Conservation (phyloP, 2,797 vertebrate species). For the Melanotaenia nigrans region DNA sequence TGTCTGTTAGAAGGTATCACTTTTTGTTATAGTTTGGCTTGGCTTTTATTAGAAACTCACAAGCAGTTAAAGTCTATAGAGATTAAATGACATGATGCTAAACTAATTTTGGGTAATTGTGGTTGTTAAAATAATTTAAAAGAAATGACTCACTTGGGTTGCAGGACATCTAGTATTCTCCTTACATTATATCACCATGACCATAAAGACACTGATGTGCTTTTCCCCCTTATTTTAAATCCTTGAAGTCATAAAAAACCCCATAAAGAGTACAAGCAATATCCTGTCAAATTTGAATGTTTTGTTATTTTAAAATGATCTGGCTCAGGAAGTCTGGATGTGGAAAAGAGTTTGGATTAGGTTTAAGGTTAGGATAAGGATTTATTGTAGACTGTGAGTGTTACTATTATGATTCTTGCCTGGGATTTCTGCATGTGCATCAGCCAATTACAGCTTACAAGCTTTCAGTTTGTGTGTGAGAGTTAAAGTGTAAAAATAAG, state of each 20-base stretch:
- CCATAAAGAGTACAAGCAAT: constrained; percentile 21
- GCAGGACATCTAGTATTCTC: constrained; percentile 29
- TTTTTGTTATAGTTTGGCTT: constrained; percentile 34
- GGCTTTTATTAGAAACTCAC: constrained; percentile 50
- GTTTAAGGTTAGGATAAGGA: constrained; percentile 26
- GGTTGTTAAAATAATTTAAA: constrained; percentile 34
- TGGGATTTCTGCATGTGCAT: constrained; percentile 23
- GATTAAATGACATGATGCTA: constrained; percentile 51
- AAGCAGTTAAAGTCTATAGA: constrained; percentile 47
- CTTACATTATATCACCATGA: constrained; percentile 3
- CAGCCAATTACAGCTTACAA: constrained; percentile 17
- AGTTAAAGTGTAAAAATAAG: constrained; percentile 11
- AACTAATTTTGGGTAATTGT: constrained; percentile 50
- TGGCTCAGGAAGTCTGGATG: constrained; percentile 31
- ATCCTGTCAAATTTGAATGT: constrained; percentile 41
- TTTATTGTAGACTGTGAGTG: constrained; percentile 36
- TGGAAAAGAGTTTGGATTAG: constrained; percentile 43
- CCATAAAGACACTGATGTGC: constrained; percentile 23
- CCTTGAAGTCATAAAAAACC: constrained; percentile 15
- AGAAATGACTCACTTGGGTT: constrained; percentile 25
- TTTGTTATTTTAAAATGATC: constrained; percentile 39
- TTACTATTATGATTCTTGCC: constrained; percentile 32
- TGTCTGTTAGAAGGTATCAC: background rate
- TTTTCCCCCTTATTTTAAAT: constrained; percentile 30
- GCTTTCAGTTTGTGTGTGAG: constrained; percentile 12